A percentile compares a stretch with the other conserved stretches of the same genome.
Evolutionary conservation across 2,888 invertebrate genomes (phyloP).

Genomic region (Tillus elongatus): DNA sequence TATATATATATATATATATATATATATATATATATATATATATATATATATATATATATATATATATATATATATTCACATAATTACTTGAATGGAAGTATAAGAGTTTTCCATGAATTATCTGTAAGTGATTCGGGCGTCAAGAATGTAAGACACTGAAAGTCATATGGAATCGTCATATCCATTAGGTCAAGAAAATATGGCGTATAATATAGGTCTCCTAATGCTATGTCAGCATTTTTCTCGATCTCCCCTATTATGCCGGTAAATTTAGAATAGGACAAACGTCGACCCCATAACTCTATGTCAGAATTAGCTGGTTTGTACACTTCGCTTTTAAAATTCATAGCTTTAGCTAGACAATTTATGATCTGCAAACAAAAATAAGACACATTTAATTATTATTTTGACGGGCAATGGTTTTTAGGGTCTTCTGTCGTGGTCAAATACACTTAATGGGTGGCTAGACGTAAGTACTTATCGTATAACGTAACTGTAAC

Average conservation of each 20-base stretch:
- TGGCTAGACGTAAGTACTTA: too few relatives aligned
- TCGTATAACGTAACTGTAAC: too few relatives aligned
- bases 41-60: too few relatives aligned
- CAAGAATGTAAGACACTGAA: slow-evolving; percentile 74
- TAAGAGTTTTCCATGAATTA: slow-evolving; percentile 76
- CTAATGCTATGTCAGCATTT: slow-evolving; percentile 63
- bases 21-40: too few relatives aligned
- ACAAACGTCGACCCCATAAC: slow-evolving; percentile 57
- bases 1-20: too few relatives aligned
- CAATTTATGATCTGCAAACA: slow-evolving; percentile 54
- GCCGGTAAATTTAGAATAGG: slow-evolving; percentile 61
- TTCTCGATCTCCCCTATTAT: slow-evolving; percentile 63
- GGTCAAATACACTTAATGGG: too few relatives aligned
- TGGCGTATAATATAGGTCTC: slow-evolving; percentile 67
- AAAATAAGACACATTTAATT: too few relatives aligned
- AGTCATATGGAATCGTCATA: slow-evolving; percentile 67
- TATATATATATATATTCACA: too few relatives aligned
- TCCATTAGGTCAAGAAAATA: slow-evolving; percentile 61
- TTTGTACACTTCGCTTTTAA: slow-evolving; percentile 58
- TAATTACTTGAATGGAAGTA: slow-evolving; percentile 67
- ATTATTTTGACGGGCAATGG: too few relatives aligned
- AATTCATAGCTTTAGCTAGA: slow-evolving; percentile 61
- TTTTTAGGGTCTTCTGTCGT: too few relatives aligned
- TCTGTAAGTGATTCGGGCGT: slow-evolving; percentile 73
- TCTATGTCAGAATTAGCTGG: slow-evolving; percentile 50